phyloP scores from a whole-genome alignment of 2,888 invertebrate species.

The Cantharis flavilabris region DNA sequence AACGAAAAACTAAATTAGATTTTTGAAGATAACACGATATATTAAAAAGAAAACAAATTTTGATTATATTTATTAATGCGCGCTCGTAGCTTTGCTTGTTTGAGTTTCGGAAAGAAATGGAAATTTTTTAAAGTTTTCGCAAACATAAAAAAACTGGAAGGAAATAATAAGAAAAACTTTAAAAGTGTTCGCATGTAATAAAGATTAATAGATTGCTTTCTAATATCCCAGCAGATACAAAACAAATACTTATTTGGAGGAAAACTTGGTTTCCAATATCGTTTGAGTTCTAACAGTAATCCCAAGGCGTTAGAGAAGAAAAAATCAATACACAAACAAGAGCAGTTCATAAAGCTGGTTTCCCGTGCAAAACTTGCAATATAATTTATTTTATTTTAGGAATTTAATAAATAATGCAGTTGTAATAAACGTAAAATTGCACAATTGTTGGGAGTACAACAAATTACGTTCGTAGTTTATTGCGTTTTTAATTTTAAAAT shows the following conservation, averaged over 20 bases:
- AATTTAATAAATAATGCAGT: neutral
- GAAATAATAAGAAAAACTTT: neutral
- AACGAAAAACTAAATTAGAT: too few relatives aligned
- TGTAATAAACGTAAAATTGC: neutral
- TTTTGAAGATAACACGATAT: too few relatives aligned
- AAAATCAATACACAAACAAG: constrained; percentile 2
- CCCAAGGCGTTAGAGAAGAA: constrained; percentile 1
- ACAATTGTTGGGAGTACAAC: neutral
- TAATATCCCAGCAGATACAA: constrained; percentile 1
- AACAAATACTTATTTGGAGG: constrained; percentile 1
- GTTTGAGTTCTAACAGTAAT: neutral
- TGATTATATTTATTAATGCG: too few relatives aligned
- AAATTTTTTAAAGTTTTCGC: too few relatives aligned
- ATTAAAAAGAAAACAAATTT: too few relatives aligned
- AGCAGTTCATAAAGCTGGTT: neutral
- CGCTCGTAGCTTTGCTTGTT: too few relatives aligned
- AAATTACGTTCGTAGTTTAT: neutral
- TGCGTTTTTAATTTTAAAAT: neutral
- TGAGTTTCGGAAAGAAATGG: too few relatives aligned
- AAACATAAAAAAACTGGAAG: neutral
- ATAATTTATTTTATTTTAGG: neutral
- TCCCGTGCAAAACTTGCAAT: neutral
- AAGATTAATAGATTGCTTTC: constrained; percentile 2
- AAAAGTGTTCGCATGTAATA: neutral
- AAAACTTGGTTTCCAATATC: constrained; percentile 3